Evolutionary conservation across 2,797 vertebrate genomes (phyloP).

Genomic region (Fringilla coelebs): DNA sequence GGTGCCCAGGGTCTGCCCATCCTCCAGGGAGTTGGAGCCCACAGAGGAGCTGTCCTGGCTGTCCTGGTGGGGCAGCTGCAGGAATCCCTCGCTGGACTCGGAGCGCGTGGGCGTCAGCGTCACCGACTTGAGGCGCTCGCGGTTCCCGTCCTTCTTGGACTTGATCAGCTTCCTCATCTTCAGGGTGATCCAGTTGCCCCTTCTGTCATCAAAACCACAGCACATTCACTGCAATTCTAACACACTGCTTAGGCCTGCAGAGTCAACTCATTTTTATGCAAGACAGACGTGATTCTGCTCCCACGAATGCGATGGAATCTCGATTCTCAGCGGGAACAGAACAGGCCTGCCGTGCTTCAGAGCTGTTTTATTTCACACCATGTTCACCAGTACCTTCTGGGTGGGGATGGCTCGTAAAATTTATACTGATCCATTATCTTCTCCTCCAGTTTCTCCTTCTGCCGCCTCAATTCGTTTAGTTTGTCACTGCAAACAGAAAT

Average conservation of each 20-base stretch:
- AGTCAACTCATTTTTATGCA: neutral
- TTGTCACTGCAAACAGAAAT: conserved; percentile 85
- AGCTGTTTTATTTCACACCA: neutral
- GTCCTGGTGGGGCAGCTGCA: conserved; percentile 85
- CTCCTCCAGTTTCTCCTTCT: conserved; percentile 98
- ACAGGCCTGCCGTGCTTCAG: neutral
- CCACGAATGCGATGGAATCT: neutral
- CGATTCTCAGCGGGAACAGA: neutral
- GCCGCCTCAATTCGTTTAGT: conserved; percentile 92
- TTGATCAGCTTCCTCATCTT: conserved; percentile 99
- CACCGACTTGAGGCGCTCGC: conserved; percentile 91
- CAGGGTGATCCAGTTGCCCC: conserved; percentile 97
- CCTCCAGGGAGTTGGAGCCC: conserved; percentile 97
- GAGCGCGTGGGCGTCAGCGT: conserved; percentile 91
- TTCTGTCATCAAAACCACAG: conserved; percentile 73
- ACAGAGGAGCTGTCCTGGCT: conserved; percentile 97
- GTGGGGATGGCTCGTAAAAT: conserved; percentile 96
- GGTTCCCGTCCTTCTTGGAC: conserved; percentile 87
- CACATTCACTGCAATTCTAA: neutral
- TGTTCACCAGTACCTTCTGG: conserved; percentile 83
- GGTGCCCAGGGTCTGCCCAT: conserved; percentile 83
- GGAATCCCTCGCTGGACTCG: conserved; percentile 90
- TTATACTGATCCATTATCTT: conserved; percentile 99
- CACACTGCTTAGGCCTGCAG: neutral
- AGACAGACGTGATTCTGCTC: neutral